Evolutionary conservation across 2,888 invertebrate species (phyloP), one percentile per base, ranked within the genome.

Genomic region (Diploptera punctata): DNA sequence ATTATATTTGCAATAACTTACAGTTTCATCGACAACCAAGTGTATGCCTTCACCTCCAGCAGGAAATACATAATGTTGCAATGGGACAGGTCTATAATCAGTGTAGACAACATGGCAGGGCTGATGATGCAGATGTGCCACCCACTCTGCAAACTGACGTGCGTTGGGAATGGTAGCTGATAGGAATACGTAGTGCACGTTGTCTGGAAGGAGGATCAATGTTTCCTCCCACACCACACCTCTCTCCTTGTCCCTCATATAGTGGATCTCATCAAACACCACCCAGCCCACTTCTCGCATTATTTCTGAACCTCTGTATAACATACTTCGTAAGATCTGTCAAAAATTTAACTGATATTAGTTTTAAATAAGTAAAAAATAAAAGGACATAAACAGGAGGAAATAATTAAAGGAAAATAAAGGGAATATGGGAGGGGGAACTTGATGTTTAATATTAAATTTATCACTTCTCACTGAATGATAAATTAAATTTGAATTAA

Each of bases 141-240:
- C 94, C 95, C 95, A 96, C 83, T 96, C 95, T 0, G 91, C 94
- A 82, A 96, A 96, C 84, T 99, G 99, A 3, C 96, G 87, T 2
- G 99, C 99, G 84, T 99, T 99, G 1, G 99, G 99, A 78, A 99
- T 99, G 0, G 99, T 99, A 13, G 99, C 99, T 0, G 99, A 99
- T 0, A 99, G 87, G 82, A 99, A 99, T 5, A 99, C 99, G 82
- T 97, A 98, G 81, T 97, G 97, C 0, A 99, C 98, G 80, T 97
- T 98, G 82, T 99, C 97, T 0, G 98, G 99, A 47, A 99, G 84
- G 38, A 99, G 87, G 80, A 99, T 99, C 43, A 99, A 88, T 0
- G 99, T 98, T 86, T 99, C 99, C 86, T 98, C 98, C 99, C 99
- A 99, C 1, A 99, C 99, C 9, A 99, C 99, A 67, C 99, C 99